These are phyloP conservation scores for Pseudococcus jackbeardsleyi DNA, from an alignment of 2,888 invertebrate species.

Conservation along the genomic window DNA sequence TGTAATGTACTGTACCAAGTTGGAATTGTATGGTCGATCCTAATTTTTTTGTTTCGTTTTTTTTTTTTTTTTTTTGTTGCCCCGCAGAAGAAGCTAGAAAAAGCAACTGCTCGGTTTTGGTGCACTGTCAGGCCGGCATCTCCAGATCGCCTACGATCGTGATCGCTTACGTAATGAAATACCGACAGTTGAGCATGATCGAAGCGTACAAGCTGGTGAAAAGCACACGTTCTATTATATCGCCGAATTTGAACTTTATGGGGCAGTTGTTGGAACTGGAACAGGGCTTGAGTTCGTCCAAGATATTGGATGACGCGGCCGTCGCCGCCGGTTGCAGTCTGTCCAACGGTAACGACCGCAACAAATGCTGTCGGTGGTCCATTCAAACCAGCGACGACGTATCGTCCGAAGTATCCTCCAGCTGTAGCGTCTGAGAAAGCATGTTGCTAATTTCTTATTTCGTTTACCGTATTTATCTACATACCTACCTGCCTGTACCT, in stretches of 20 bases:
- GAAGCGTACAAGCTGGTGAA: conserved; percentile 92
- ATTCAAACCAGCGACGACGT: conserved; percentile 72
- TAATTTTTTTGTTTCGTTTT: background rate
- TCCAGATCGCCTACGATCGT: conserved; percentile 95
- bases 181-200: conserved; percentile 83
- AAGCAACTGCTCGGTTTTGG: conserved; percentile 81
- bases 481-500: too few relatives aligned
- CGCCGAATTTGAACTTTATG: conserved; percentile 95
- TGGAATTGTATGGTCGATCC: background rate
- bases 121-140: conserved; percentile 96
- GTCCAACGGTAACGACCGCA: background rate
- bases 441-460: conserved; percentile 5
- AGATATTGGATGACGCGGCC: conserved; percentile 40
- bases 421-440: conserved; percentile 73
- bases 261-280: conserved; percentile 89
- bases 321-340: background rate
- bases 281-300: conserved; percentile 73
- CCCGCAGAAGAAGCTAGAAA: conserved; percentile 79
- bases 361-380: conserved; percentile 71
- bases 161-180: conserved; percentile 94
- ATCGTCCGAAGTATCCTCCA: conserved; percentile 71
- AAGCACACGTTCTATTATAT: conserved; percentile 87
- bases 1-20: too few relatives aligned
- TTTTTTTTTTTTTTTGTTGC: conserved; percentile 62
- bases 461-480: too few relatives aligned